phyloP scores from a whole-genome alignment of 2,797 vertebrate species.

The Lacerta viridis region DNA sequence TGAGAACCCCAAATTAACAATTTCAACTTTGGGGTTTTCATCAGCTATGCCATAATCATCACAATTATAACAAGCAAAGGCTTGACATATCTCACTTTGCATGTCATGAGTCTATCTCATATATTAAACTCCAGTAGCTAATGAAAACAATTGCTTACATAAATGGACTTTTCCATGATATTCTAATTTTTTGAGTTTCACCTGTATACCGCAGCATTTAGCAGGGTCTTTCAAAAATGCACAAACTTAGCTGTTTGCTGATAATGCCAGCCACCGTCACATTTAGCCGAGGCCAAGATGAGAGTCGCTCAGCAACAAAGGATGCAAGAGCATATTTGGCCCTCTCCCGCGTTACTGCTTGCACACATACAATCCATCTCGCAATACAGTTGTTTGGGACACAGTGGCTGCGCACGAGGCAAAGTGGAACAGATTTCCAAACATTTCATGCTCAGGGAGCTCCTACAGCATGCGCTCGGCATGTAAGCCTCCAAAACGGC shows the following conservation, averaged over 20 bases:
- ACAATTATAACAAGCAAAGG: too few relatives aligned
- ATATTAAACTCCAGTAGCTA: too few relatives aligned
- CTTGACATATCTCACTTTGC: too few relatives aligned
- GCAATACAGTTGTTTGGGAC: neutral
- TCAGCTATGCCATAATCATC: too few relatives aligned
- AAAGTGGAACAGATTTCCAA: constrained; percentile 44
- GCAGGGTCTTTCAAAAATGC: neutral
- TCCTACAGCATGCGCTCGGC: constrained; percentile 37
- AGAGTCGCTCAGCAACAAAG: constrained; percentile 15
- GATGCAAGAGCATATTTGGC: neutral
- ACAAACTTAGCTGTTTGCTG: rapidly evolving
- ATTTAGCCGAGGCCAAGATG: neutral
- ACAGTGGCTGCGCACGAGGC: neutral
- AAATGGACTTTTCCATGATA: too few relatives aligned
- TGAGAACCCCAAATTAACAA: too few relatives aligned
- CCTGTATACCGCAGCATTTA: too few relatives aligned
- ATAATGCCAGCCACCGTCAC: neutral
- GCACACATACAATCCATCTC: rapidly evolving
- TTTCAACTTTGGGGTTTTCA: too few relatives aligned
- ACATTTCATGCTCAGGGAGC: constrained; percentile 54
- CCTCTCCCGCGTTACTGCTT: too few relatives aligned
- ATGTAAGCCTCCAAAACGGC: constrained; percentile 57
- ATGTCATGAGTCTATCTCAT: too few relatives aligned
- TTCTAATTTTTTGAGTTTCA: too few relatives aligned
- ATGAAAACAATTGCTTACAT: too few relatives aligned